Evolutionary conservation across 2,888 invertebrate species (phyloP).

Genomic region (Nemapogon koenigi): DNA sequence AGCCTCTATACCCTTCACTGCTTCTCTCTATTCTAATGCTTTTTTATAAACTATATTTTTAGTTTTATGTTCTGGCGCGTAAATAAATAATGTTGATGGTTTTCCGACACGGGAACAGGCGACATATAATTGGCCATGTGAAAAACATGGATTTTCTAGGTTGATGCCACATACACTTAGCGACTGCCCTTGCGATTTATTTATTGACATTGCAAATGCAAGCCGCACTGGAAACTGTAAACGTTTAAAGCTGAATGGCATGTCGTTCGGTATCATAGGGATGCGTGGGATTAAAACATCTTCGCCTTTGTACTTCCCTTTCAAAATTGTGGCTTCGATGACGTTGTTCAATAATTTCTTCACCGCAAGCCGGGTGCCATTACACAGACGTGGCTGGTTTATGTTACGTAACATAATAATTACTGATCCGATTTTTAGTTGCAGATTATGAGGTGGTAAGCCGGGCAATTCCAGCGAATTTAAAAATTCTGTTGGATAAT

Average conservation of each 20-base stretch:
- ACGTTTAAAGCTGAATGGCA: conserved; percentile 18
- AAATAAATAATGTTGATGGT: conserved; percentile 5
- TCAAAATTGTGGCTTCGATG: conserved; percentile 17
- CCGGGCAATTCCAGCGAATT: conserved; percentile 13
- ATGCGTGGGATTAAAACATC: conserved; percentile 17
- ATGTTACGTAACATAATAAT: conserved; percentile 15
- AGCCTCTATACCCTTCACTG: conserved; percentile 16
- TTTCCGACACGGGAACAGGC: conserved; percentile 8
- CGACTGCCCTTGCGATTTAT: conserved; percentile 16
- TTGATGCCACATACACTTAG: conserved; percentile 15
- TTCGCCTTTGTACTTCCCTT: conserved; percentile 15
- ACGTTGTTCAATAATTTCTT: conserved; percentile 14
- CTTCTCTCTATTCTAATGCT: conserved; percentile 11
- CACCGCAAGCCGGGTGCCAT: conserved; percentile 15
- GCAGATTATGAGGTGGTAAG: conserved; percentile 15
- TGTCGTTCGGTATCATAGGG: conserved; percentile 17
- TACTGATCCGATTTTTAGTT: conserved; percentile 16
- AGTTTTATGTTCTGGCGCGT: conserved; percentile 4
- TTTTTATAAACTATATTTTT: conserved; percentile 9
- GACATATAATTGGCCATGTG: conserved; percentile 7
- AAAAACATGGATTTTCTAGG: conserved; percentile 4
- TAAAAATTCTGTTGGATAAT: conserved; percentile 16
- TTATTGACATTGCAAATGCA: conserved; percentile 14
- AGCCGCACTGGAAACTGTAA: conserved; percentile 15
- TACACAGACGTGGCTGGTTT: conserved; percentile 15